Evolutionary conservation across 1,140 invertebrate species (phyloP).

Genomic region (Hirudo medicinalis): DNA sequence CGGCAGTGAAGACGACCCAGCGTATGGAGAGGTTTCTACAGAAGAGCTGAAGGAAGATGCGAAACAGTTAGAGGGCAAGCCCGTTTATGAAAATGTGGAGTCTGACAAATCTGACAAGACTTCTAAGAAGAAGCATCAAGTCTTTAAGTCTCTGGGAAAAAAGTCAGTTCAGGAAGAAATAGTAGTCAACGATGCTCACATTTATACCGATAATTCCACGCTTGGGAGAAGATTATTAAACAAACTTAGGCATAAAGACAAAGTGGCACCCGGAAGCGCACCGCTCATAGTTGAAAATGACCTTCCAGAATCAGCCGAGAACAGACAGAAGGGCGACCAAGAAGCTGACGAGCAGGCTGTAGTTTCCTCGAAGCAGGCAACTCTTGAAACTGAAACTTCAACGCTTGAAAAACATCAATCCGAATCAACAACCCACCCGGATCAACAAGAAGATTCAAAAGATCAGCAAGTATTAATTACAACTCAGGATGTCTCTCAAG

Average conservation of each 20-base stretch:
- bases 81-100: not conserved
- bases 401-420: too few relatives aligned
- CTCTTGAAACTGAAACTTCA: not conserved
- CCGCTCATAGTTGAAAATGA: not conserved
- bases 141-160: not conserved
- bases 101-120: not conserved
- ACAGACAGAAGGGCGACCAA: not conserved
- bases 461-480: too few relatives aligned
- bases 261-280: not conserved
- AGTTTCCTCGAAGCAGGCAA: not conserved
- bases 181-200: constrained; percentile 12
- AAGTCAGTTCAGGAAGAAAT: constrained; percentile 3
- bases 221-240: not conserved
- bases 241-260: not conserved
- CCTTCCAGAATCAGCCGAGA: constrained; percentile 4
- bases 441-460: too few relatives aligned
- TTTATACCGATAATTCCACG: constrained; percentile 8
- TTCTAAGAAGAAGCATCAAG: not conserved
- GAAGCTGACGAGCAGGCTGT: not conserved
- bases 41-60: not conserved
- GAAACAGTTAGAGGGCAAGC: not conserved
- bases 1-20: not conserved
- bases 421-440: too few relatives aligned
- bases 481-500: too few relatives aligned
- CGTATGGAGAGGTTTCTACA: not conserved